These are phyloP conservation scores for honey bee (Apis mellifera) DNA, from an alignment of 1,140 invertebrate species.

Conservation along the genomic window DNA sequence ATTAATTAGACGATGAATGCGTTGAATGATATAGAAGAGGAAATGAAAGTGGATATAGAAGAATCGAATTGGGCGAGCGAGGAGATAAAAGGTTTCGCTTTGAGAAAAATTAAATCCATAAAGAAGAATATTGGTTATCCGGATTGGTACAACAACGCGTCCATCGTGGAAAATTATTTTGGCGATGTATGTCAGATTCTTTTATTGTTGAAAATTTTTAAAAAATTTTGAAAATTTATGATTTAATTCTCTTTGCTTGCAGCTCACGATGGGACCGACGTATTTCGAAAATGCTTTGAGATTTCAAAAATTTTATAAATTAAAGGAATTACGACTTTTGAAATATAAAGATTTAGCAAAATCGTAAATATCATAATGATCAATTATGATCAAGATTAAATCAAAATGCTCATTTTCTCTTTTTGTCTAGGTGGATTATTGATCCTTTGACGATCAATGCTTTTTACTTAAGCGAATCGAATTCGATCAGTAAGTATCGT, in stretches of 20 bases:
- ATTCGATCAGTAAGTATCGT: background rate
- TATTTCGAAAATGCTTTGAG: slow-evolving; percentile 1
- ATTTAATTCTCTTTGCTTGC: background rate
- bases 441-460: background rate
- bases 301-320: background rate
- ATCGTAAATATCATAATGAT: background rate
- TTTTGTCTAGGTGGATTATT: background rate
- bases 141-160: background rate
- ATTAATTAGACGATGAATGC: background rate
- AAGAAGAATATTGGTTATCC: slow-evolving; percentile 3
- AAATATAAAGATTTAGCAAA: background rate
- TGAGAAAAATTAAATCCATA: background rate
- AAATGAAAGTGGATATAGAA: background rate
- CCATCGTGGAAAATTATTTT: slow-evolving; percentile 4
- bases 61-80: background rate
- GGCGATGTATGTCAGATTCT: background rate
- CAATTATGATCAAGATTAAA: background rate
- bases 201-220: background rate
- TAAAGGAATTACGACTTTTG: background rate
- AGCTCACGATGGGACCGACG: background rate
- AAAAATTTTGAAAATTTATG: too few relatives aligned
- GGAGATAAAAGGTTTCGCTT: background rate
- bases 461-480: background rate
- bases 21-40: slow-evolving; percentile 1
- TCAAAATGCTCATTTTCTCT: too few relatives aligned